Conservation (phyloP, 2,797 vertebrate genomes). For the Phalanger gymnotis region DNA sequence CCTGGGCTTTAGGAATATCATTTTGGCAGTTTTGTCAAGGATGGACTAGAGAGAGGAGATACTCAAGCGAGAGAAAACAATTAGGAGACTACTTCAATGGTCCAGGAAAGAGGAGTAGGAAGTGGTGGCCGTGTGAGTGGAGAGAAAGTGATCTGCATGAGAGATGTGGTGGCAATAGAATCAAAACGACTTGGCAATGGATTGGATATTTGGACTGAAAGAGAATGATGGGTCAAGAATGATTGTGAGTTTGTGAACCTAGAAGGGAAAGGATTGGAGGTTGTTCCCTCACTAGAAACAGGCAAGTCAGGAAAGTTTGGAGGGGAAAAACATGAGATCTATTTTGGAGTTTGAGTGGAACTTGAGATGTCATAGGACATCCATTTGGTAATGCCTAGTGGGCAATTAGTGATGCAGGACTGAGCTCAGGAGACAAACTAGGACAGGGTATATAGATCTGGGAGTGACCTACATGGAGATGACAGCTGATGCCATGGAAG, state of each 20-base stretch:
- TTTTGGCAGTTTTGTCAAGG: neutral
- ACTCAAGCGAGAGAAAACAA: neutral
- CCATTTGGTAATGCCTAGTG: neutral
- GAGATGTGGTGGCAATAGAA: neutral
- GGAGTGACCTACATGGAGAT: neutral
- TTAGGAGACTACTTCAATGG: neutral
- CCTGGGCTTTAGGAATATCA: neutral
- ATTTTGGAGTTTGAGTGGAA: neutral
- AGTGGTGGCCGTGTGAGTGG: too few relatives aligned
- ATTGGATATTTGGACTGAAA: neutral
- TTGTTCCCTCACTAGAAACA: too few relatives aligned
- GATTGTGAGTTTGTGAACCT: too few relatives aligned
- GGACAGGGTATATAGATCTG: neutral
- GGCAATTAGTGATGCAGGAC: neutral
- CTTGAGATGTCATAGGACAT: neutral
- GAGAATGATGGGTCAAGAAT: neutral
- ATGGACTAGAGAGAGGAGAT: neutral
- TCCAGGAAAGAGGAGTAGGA: neutral
- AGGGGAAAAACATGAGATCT: neutral
- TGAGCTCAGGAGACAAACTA: neutral
- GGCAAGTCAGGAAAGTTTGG: too few relatives aligned
- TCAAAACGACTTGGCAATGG: neutral
- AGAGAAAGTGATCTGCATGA: neutral
- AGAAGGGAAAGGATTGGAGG: too few relatives aligned
- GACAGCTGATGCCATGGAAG: neutral